Evolutionary conservation across 2,113 vertebrate genomes (phyloP).

Genomic region (Triplophysa rosa): DNA sequence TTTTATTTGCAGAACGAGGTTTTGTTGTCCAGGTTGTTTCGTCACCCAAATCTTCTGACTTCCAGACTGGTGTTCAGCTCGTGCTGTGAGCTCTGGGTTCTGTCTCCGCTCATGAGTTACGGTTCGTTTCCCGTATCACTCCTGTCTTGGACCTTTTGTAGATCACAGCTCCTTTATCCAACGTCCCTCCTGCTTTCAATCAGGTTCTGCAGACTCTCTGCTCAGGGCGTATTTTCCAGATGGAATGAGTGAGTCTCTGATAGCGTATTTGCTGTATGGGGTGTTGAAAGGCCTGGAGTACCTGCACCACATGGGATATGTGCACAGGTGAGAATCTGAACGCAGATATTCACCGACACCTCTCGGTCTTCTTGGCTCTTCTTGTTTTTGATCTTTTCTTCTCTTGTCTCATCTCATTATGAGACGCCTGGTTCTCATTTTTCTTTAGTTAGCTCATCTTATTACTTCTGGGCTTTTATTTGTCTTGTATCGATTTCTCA

Average conservation of each 20-base stretch:
- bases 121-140: conserved; percentile 74
- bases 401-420: neutral
- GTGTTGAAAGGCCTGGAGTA: conserved; percentile 90
- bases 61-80: conserved; percentile 90
- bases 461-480: too few species aligned
- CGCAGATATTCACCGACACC: neutral
- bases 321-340: conserved; percentile 83
- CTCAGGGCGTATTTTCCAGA: conserved; percentile 90
- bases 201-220: conserved; percentile 90
- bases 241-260: conserved; percentile 94
- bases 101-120: conserved; percentile 93
- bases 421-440: neutral
- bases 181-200: neutral
- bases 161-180: neutral
- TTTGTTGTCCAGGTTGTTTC: conserved; percentile 86
- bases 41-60: conserved; percentile 88
- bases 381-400: neutral
- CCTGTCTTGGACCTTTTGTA: neutral
- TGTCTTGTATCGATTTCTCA: too few species aligned
- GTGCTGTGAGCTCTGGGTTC: conserved; percentile 93
- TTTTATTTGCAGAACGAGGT: conserved; percentile 83
- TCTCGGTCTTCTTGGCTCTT: neutral
- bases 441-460: too few species aligned
- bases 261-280: conserved; percentile 89
- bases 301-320: conserved; percentile 91